Percentiles rank a stretch among this genome's conserved stretches.
Conservation (phyloP, 2,797 vertebrate genomes). For the Phoeniculus purpureus region DNA sequence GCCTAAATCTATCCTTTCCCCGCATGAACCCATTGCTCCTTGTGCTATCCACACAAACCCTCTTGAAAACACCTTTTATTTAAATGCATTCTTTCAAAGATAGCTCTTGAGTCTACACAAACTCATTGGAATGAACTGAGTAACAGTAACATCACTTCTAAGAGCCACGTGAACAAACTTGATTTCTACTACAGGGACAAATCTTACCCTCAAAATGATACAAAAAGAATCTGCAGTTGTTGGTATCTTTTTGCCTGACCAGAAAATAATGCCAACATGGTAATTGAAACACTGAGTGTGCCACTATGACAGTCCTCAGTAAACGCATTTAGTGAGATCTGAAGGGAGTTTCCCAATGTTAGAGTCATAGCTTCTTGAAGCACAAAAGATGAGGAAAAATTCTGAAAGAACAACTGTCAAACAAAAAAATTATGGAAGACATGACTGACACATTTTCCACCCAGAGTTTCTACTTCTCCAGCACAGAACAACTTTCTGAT, state of each 20-base stretch:
- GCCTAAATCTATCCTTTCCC: too few relatives aligned
- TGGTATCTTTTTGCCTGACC: not conserved
- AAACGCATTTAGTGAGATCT: not conserved
- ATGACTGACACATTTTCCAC: not conserved
- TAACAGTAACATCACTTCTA: not conserved
- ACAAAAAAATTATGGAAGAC: not conserved
- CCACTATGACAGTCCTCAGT: not conserved
- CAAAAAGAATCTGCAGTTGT: not conserved
- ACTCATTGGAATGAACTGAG: not conserved
- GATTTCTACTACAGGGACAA: not conserved
- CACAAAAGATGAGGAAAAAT: constrained; percentile 1
- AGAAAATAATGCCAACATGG: not conserved
- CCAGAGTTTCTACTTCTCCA: not conserved
- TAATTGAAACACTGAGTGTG: not conserved
- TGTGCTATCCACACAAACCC: too few relatives aligned
- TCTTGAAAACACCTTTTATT: too few relatives aligned
- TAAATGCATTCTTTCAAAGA: not conserved
- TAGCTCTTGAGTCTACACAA: not conserved
- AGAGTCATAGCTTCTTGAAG: not conserved
- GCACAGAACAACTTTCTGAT: not conserved
- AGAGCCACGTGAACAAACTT: not conserved
- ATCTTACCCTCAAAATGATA: not conserved
- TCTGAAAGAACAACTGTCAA: constrained; percentile 29
- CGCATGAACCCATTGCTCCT: too few relatives aligned
- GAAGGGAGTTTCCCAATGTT: not conserved